Evolutionary conservation across 1,140 invertebrate species (phyloP), one percentile per base, ranked within the genome.

Genomic region (Drosophila pallidifrons): DNA sequence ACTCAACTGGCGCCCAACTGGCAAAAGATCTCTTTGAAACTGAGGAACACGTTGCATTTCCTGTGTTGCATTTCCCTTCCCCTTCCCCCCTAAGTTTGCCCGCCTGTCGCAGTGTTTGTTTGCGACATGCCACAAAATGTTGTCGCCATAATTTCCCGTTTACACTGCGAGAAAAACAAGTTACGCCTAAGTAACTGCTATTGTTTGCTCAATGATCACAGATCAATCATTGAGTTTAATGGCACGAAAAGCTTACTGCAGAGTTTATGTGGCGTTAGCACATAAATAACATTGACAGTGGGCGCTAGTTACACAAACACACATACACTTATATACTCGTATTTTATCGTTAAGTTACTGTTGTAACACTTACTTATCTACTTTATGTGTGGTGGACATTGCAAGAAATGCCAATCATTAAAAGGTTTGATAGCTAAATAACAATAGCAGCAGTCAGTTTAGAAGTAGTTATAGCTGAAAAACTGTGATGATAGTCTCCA

Each of bases 111-210:
- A 25, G 25, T 51, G 51, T 58, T 25, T 8, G 52, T 59, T 52
- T 71, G 54, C 59, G 60, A 63, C 73, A 72, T 71, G 73, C 73
- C 68, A 76, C 73, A 76, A 76, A 71, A 71, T 58, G 73, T 72
- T 72, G 74, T 75, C 68, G 60, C 60, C 54, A 71, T 65, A 69
- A 74, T 68, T 59, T 63, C 16, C 5, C 15, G 43, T 28, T 16
- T 57, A 70, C 72, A 75, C 73, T 75, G 73, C 59, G n/a, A 28
- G 30, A 57, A 68, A 68, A 30, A 59, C 6, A 2, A 20, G 1
- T 3, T 7, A 43, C 4, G 20, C 20, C 20, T 25, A 4, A 25
- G 20, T 41, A 51, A n/a, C n/a, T 51, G 7, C 32, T 51, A 8
- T 47, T 47, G 45, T 16, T 47, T 20, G 16, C 10, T 32, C 32